Evolutionary conservation across 2,113 vertebrate species (phyloP).

Genomic region (Isichthys henryi): DNA sequence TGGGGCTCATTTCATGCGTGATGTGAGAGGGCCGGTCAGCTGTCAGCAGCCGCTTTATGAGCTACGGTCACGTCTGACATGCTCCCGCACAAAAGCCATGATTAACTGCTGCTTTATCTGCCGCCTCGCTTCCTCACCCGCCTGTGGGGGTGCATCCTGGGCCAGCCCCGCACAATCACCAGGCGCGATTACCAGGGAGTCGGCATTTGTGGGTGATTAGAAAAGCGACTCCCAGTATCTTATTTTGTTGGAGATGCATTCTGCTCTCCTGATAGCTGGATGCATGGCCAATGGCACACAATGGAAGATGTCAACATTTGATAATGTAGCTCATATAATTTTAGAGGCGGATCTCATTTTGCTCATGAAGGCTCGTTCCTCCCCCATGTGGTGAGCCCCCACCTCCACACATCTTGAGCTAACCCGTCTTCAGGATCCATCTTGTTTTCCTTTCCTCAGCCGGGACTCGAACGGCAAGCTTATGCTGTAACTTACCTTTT

Average conservation of each 20-base stretch:
- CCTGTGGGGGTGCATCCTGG: not conserved
- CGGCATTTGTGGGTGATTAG: not conserved
- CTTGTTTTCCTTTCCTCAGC: not conserved
- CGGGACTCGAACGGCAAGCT: not conserved
- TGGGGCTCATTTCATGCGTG: not conserved
- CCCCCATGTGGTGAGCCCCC: not conserved
- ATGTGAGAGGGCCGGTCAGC: not conserved
- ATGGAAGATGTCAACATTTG: not conserved
- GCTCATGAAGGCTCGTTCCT: not conserved
- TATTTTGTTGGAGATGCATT: not conserved
- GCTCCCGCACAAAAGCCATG: not conserved
- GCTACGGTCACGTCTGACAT: not conserved
- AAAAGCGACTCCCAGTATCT: not conserved
- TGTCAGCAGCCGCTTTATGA: not conserved
- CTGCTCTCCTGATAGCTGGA: not conserved
- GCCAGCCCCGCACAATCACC: not conserved
- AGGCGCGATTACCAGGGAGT: not conserved
- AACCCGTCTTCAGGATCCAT: not conserved
- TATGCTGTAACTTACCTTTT: not conserved
- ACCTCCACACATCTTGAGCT: not conserved
- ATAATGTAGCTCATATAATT: not conserved
- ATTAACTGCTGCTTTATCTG: not conserved
- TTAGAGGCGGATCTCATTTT: not conserved
- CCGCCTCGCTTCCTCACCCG: not conserved
- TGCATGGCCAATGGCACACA: not conserved